These are phyloP conservation scores for Ardeotis arabs DNA, from an alignment of 2,113 vertebrate species.

Conservation along the genomic window DNA sequence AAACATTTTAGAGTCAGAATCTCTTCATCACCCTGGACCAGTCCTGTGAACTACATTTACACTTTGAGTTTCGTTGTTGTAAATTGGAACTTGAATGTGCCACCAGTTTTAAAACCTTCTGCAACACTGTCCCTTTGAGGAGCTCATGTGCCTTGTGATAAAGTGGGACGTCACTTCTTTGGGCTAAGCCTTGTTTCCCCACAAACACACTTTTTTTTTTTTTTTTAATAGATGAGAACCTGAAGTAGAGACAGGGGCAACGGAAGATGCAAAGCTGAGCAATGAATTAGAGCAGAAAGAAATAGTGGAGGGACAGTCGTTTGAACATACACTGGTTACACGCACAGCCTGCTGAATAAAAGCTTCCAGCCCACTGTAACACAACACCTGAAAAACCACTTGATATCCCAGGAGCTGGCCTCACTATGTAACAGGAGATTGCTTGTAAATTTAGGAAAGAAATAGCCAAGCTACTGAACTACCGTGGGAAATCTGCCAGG, in stretches of 20 bases:
- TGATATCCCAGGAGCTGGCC: constrained; percentile 59
- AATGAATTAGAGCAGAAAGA: not conserved
- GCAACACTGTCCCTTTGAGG: not conserved
- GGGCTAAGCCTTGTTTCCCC: not conserved
- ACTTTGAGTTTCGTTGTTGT: not conserved
- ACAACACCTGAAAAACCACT: constrained; percentile 65
- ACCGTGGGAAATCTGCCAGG: constrained; percentile 62
- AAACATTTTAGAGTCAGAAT: constrained; percentile 48
- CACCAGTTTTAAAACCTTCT: not conserved
- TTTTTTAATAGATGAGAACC: not conserved
- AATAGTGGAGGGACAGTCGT: not conserved
- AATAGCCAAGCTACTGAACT: constrained; percentile 65
- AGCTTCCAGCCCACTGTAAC: constrained; percentile 46
- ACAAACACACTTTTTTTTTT: not conserved
- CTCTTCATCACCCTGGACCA: constrained; percentile 18
- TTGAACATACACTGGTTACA: not conserved
- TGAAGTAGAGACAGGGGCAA: not conserved
- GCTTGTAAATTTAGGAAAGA: constrained; percentile 69
- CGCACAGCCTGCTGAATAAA: constrained; percentile 39
- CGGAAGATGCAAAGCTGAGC: not conserved
- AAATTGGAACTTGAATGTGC: not conserved
- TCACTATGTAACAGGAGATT: constrained; percentile 61
- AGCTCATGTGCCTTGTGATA: not conserved
- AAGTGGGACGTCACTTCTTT: not conserved
- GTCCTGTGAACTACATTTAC: not conserved